A percentile compares a stretch with the other conserved stretches of the same genome.
These are phyloP conservation scores for Drosophila ogumai DNA, from an alignment of 1,140 invertebrate genomes.

Conservation along the genomic window DNA sequence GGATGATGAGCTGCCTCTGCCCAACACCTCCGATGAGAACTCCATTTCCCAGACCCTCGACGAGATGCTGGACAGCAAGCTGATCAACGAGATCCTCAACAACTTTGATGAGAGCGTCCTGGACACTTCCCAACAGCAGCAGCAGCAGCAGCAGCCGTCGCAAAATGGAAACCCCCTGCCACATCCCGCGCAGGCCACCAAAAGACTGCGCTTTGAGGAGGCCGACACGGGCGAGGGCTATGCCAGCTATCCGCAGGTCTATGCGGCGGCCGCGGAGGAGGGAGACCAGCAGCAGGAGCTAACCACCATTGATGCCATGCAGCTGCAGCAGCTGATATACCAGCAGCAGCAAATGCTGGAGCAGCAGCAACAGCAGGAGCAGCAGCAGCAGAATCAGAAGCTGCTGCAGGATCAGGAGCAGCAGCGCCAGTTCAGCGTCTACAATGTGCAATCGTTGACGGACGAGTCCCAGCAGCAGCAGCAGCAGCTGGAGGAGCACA, in stretches of 20 bases:
- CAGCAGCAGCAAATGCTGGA: constrained; percentile 76
- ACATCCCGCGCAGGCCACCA: constrained; percentile 50
- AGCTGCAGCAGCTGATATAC: constrained; percentile 74
- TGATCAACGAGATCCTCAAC: constrained; percentile 79
- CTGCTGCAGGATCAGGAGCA: constrained; percentile 56
- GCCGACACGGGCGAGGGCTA: constrained; percentile 52
- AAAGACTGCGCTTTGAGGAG: constrained; percentile 76
- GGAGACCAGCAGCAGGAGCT: constrained; percentile 55
- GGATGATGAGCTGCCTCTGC: constrained; percentile 70
- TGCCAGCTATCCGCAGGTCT: constrained; percentile 60
- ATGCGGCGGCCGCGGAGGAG: constrained; percentile 26
- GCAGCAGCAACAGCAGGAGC: constrained; percentile 61
- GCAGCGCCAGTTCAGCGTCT: constrained; percentile 67
- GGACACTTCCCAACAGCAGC: constrained; percentile 63
- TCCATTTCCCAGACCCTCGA: constrained; percentile 78
- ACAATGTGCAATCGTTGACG: constrained; percentile 75
- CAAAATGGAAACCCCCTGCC: constrained; percentile 31
- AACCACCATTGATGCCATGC: constrained; percentile 73
- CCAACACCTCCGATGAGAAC: constrained; percentile 76
- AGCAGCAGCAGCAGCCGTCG: constrained; percentile 32
- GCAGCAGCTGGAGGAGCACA: constrained; percentile 56
- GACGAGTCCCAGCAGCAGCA: constrained; percentile 54
- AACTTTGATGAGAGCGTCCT: constrained; percentile 78
- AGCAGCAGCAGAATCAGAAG: constrained; percentile 47
- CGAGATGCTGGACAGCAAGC: constrained; percentile 80